These are phyloP conservation scores for Ormyrus thymus DNA, from an alignment of 2,888 invertebrate species.

Conservation along the genomic window DNA sequence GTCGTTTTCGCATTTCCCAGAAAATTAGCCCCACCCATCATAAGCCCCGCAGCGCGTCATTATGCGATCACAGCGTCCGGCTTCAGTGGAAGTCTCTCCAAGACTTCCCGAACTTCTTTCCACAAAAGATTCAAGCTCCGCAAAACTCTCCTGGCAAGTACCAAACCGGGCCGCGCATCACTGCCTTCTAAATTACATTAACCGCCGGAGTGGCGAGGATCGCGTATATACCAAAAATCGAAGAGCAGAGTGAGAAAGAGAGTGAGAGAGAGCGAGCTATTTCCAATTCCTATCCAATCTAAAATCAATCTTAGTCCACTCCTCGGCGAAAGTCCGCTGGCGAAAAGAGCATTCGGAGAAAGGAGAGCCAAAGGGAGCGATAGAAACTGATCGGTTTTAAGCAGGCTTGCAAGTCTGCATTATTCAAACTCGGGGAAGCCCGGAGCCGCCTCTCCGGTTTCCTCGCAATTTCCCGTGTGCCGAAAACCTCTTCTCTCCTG, in stretches of 20 bases:
- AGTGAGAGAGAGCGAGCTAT: constrained; percentile 60
- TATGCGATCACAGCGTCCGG: no score
- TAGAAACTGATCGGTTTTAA: constrained; percentile 72
- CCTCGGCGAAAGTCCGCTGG: constrained; percentile 57
- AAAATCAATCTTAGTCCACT: constrained; percentile 74
- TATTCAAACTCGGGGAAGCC: constrained; percentile 66
- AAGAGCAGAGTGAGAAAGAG: constrained; percentile 50
- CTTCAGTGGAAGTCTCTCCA: no score
- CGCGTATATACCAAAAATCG: constrained; percentile 46
- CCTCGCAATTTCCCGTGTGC: constrained; percentile 52
- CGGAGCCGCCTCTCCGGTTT: neutral
- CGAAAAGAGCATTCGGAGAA: constrained; percentile 52
- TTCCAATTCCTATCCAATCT: constrained; percentile 73
- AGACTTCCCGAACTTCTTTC: neutral
- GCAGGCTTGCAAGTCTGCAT: constrained; percentile 71
- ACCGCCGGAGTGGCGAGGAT: constrained; percentile 46
- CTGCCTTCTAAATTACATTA: constrained; percentile 27
- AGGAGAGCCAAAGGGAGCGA: constrained; percentile 40
- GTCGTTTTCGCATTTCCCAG: no score
- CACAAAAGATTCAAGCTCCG: constrained; percentile 4
- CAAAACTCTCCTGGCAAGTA: neutral
- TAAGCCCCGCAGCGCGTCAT: no score
- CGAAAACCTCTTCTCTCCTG: constrained; percentile 15
- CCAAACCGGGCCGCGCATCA: neutral
- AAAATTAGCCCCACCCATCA: no score